Percentiles rank a stretch among this genome's conserved stretches.
Evolutionary conservation across 2,797 vertebrate species (phyloP).

Genomic region (Sarcoramphus papa): DNA sequence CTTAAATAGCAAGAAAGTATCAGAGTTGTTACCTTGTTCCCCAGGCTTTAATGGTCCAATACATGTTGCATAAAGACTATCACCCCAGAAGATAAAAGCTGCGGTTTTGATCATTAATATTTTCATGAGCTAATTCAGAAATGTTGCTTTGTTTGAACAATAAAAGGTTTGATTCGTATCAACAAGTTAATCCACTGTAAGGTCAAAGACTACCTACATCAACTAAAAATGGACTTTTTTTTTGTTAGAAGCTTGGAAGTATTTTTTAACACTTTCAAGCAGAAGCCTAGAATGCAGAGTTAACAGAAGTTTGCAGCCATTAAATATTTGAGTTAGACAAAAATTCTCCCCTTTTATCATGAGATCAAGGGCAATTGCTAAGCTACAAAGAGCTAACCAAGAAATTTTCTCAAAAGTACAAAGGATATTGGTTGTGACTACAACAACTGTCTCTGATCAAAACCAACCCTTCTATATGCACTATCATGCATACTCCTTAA

Average conservation of each 20-base stretch:
- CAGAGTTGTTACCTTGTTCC: background rate
- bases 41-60: background rate
- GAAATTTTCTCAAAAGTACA: background rate
- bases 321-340: background rate
- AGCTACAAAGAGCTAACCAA: background rate
- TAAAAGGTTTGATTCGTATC: background rate
- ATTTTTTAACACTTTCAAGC: background rate
- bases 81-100: background rate
- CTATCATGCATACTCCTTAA: background rate
- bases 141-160: background rate
- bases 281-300: background rate
- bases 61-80: background rate
- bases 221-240: background rate
- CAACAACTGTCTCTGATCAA: background rate
- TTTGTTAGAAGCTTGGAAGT: background rate
- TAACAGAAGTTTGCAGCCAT: background rate
- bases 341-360: background rate
- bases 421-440: background rate
- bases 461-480: background rate
- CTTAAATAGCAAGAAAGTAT: background rate
- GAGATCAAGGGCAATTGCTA: background rate
- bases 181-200: background rate
- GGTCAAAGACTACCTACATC: background rate
- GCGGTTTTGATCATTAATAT: background rate
- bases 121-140: background rate